Evolutionary conservation across 2,797 vertebrate genomes (phyloP), one percentile per base, ranked within the genome.

Genomic region (Pagetopsis macropterus): DNA sequence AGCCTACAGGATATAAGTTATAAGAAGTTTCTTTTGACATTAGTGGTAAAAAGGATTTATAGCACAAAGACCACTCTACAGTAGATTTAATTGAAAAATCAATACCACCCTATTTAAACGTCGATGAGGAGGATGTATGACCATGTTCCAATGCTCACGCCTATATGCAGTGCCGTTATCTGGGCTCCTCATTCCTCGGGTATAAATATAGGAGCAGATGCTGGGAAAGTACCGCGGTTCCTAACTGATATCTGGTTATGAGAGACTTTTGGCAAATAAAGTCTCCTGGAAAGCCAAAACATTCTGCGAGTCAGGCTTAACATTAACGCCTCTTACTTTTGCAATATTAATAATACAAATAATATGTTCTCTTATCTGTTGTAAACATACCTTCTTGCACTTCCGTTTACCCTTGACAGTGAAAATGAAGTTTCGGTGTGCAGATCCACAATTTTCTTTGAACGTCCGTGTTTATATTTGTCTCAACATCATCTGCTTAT

Each of bases 181-280:
- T 78, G 19, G 67, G 60, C 76, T 72, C 64, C 50, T 82, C 82
- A 70, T 79, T 88, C 70, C 63, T 66, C 75, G 72, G 84, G 78
- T 94, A 93, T 88, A 93, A 94, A 94, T 93, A 93, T 72, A 84
- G 77, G 27, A 90, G 69, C 92, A 93, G 86, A 89, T 91, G 90
- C 84, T 82, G 90, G 91, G 91, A 94, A 94, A 93, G 92, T 80
- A 91, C 93, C 93, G 70, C 41, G 63, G 91, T 72, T 78, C 65
- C 80, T 88, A 90, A 89, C 72, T 91, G 92, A 89, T 92, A 91
- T 89, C 79, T 85, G 78, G 80, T 94, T 88, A 91, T 94, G 79
- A 87, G 89, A 84, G 66, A 90, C 83, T 58, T 81, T 71, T 86
- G 82, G 85, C 52, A 11, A 68, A 71, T 84, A 83, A 78, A 81